These are phyloP conservation scores for Onychomys torridus DNA, from an alignment of 2,797 vertebrate genomes.

Conservation along the genomic window DNA sequence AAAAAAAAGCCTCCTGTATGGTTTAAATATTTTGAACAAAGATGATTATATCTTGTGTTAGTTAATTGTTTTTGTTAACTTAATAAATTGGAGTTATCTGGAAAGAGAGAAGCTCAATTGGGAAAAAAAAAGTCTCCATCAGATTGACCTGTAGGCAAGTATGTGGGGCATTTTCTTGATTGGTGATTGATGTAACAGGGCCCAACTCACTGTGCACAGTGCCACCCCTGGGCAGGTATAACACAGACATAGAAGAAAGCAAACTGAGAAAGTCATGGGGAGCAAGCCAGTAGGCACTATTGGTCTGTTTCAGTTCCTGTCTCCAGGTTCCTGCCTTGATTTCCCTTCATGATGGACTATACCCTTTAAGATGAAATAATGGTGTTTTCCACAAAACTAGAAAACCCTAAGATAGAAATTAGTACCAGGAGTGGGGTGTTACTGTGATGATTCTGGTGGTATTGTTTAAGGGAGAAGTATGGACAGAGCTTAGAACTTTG, in stretches of 20 bases:
- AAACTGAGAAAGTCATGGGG: neutral
- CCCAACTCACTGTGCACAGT: neutral
- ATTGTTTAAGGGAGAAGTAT: neutral
- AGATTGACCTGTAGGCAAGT: neutral
- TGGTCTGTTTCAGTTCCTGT: neutral
- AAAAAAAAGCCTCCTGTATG: neutral
- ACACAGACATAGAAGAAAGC: neutral
- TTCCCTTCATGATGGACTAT: neutral
- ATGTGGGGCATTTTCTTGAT: neutral
- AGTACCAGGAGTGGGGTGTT: neutral
- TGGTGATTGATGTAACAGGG: neutral
- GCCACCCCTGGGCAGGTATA: too few relatives aligned
- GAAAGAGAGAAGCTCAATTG: neutral
- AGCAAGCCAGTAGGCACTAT: neutral
- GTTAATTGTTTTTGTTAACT: neutral
- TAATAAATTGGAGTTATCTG: neutral
- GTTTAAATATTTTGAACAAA: slow-evolving; percentile 3
- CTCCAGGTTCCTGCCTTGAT: neutral
- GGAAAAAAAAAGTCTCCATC: neutral
- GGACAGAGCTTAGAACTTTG: neutral
- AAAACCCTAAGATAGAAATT: neutral
- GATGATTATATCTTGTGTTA: neutral
- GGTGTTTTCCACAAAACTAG: neutral
- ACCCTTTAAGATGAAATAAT: neutral
- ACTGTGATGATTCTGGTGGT: neutral